Conservation (phyloP, 2,113 vertebrate genomes). For the Callithrix jacchus region DNA sequence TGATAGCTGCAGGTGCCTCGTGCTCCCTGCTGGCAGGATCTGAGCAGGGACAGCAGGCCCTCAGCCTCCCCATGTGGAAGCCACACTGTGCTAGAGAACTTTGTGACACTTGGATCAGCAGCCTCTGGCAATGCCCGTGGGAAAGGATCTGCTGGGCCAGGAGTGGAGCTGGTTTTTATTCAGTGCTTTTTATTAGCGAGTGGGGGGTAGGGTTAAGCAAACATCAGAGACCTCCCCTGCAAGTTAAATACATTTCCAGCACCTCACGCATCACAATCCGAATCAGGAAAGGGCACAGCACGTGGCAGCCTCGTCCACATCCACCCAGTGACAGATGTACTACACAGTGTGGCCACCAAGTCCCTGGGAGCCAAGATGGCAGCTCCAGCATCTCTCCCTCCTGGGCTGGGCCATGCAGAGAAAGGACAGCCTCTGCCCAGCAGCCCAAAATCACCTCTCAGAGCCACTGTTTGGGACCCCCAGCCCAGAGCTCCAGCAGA, state of each 20-base stretch:
- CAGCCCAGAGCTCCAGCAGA: accelerated
- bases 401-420: not conserved
- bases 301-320: accelerated
- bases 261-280: accelerated
- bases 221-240: not conserved
- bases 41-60: not conserved
- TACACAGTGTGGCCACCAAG: accelerated
- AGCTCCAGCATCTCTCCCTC: not conserved
- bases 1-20: not conserved
- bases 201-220: not conserved
- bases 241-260: not conserved
- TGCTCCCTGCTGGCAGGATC: too few relatives aligned
- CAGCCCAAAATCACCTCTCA: not conserved
- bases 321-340: accelerated
- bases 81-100: too few relatives aligned
- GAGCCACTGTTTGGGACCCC: too few relatives aligned
- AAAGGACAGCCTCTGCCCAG: not conserved
- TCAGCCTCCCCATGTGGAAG: not conserved
- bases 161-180: accelerated
- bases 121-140: accelerated
- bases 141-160: not conserved
- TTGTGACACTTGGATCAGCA: accelerated
- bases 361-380: not conserved
- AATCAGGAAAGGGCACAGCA: too few relatives aligned
- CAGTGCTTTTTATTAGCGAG: not conserved